Evolutionary conservation across 2,113 vertebrate species (phyloP), one percentile per base, ranked within the genome.

Genomic region (Cinclus mexicanus): DNA sequence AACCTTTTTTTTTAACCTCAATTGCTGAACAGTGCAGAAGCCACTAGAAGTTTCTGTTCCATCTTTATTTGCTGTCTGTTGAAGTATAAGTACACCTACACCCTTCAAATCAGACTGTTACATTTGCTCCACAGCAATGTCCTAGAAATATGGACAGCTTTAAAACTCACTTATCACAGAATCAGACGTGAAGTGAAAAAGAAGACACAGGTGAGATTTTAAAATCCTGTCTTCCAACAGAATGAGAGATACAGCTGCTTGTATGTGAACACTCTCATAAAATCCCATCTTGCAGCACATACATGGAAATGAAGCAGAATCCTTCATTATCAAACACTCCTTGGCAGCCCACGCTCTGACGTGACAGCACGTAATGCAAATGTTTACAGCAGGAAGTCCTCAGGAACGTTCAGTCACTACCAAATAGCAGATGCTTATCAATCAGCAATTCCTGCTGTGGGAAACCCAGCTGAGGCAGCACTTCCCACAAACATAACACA

Each of bases 391-490:
- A 89, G 50, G 55, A 96, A 93, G 90, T 87, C 70, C 88, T 93
- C 59, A 39, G 83, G 55, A 95, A 75, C 7, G 67, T 85, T 92
- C 90, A 64, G 33, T 33, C 86, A 72, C 44, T 64, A 86, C 46
- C 52, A 70, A 82, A 95, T 8, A 55, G 87, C 93, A 93, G 84
- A 25, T 74, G 80, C 61, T 96, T 64, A 88, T 60, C 89, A 69
- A 79, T 81, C 33, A 10, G 67, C 65, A 89, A 79, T 65, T 67
- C 79, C 83, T 93, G 78, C 68, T 65, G 59, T 15, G 82, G 83
- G 86, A 94, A 89, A 75, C 80, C 74, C 92, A 92, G 94, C 87
- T 92, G 87, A 95, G 77, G 81, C 71, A 93, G 94, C 49, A n/a
- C 31, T 95, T 76, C 49, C 90, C 69, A 80, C 29, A 81, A 93